Conservation (phyloP, 2,888 invertebrate species). For the Dryobota labecula region DNA sequence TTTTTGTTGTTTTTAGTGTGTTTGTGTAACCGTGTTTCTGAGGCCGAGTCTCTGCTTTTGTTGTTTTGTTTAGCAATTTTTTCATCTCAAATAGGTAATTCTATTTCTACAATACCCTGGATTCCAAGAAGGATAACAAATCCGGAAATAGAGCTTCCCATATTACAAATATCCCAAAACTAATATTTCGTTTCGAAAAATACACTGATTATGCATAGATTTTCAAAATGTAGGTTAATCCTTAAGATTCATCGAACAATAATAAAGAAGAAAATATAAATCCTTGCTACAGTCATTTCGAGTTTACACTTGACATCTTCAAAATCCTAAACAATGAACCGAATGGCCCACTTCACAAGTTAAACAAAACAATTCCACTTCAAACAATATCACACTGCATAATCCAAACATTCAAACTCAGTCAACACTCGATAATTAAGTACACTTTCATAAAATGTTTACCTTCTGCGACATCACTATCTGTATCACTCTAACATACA, state of each 20-base stretch:
- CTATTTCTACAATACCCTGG: not conserved
- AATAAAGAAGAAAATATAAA: not conserved
- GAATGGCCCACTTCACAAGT: constrained; percentile 1
- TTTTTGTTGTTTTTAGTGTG: not conserved
- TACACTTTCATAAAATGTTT: constrained; percentile 68
- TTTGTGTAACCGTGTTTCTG: not conserved
- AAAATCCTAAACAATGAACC: constrained; percentile 20
- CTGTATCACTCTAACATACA: constrained; percentile 18
- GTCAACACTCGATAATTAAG: constrained; percentile 60
- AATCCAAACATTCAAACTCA: constrained; percentile 55
- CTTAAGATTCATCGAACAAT: not conserved
- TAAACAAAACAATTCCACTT: constrained; percentile 21
- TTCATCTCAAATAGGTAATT: not conserved
- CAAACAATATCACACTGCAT: constrained; percentile 39
- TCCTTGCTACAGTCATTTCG: not conserved
- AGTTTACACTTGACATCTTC: constrained; percentile 11
- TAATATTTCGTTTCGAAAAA: not conserved
- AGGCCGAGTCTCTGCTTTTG: not conserved
- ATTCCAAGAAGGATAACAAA: not conserved
- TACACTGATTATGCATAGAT: not conserved
- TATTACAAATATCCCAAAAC: not conserved
- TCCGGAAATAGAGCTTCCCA: not conserved
- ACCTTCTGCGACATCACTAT: constrained; percentile 52
- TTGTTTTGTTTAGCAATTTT: not conserved
- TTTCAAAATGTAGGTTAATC: not conserved